Evolutionary conservation across 2,888 invertebrate species (phyloP).

Genomic region (Rosalia funebris): DNA sequence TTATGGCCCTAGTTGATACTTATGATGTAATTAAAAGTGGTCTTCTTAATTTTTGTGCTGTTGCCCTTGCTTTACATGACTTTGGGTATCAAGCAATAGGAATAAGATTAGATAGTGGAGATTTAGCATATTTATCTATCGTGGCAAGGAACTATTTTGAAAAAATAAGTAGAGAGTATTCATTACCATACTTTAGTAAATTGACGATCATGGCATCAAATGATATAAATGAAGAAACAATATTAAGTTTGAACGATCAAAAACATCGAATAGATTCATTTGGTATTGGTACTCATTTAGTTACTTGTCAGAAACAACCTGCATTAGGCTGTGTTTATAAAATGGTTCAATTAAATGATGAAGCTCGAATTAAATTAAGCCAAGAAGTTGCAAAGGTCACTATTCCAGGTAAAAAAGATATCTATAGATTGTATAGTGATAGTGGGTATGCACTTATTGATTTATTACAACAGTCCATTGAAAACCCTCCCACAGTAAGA

Average conservation of each 20-base stretch:
- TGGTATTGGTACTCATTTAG: constrained; percentile 85
- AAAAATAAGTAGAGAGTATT: constrained; percentile 77
- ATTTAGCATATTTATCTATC: constrained; percentile 93
- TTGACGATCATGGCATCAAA: constrained; percentile 97
- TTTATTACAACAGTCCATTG: constrained; percentile 83
- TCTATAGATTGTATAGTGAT: constrained; percentile 76
- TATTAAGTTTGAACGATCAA: constrained; percentile 95
- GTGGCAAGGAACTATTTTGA: constrained; percentile 84
- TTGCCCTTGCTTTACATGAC: constrained; percentile 89
- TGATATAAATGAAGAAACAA: constrained; percentile 98
- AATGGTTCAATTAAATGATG: constrained; percentile 90
- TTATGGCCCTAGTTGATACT: constrained; percentile 96
- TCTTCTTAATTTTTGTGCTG: constrained; percentile 94
- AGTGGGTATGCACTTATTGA: constrained; percentile 91
- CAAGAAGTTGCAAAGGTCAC: constrained; percentile 98
- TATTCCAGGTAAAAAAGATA: constrained; percentile 93
- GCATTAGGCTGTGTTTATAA: constrained; percentile 98
- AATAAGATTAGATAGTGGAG: constrained; percentile 95
- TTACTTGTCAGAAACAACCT: constrained; percentile 97
- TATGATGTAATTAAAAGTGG: constrained; percentile 99
- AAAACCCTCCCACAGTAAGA: constrained; percentile 78
- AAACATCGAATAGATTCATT: constrained; percentile 93
- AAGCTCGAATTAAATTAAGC: constrained; percentile 93
- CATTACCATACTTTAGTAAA: constrained; percentile 84
- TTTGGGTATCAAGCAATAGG: constrained; percentile 90